phyloP scores from a whole-genome alignment of 1,140 invertebrate genomes.

The Sesamia nonagrioides region DNA sequence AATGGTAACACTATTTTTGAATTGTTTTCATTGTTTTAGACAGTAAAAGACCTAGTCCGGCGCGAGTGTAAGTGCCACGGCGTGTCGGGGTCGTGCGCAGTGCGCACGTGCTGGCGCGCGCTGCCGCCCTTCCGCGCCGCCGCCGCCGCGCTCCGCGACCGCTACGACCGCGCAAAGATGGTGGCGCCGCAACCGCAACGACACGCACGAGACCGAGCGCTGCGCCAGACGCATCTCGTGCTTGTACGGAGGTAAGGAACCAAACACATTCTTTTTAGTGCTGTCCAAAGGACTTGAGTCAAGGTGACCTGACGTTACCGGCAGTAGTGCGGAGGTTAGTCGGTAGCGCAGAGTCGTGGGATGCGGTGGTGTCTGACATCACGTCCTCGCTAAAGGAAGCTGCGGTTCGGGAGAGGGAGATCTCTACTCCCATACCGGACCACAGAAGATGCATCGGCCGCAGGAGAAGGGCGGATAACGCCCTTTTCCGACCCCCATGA shows the following conservation, averaged over 20 bases:
- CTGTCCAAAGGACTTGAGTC: too few relatives aligned
- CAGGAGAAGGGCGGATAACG: too few relatives aligned
- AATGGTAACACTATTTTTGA: too few relatives aligned
- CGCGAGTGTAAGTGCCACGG: conserved; percentile 98
- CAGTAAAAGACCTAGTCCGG: conserved; percentile 93
- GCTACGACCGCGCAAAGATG: conserved; percentile 94
- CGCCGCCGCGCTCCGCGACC: conserved; percentile 94
- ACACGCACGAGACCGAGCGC: conserved; percentile 90
- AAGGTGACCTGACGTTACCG: too few relatives aligned
- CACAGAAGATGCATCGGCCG: too few relatives aligned
- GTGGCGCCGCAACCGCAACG: conserved; percentile 90
- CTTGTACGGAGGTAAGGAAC: conserved; percentile 71
- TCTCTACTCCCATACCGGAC: too few relatives aligned
- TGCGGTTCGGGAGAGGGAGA: too few relatives aligned
- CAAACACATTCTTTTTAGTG: background rate
- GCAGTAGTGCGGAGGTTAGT: too few relatives aligned
- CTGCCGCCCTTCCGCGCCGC: conserved; percentile 95
- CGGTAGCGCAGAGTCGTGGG: too few relatives aligned
- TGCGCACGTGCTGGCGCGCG: conserved; percentile 98
- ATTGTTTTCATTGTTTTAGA: conserved; percentile 85
- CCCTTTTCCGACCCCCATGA: too few relatives aligned
- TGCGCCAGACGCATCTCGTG: conserved; percentile 84
- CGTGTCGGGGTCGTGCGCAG: conserved; percentile 97
- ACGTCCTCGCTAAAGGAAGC: too few relatives aligned
- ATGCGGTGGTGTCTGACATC: too few relatives aligned